Evolutionary conservation across 2,113 vertebrate species (phyloP).

Genomic region (Neofelis nebulosa): DNA sequence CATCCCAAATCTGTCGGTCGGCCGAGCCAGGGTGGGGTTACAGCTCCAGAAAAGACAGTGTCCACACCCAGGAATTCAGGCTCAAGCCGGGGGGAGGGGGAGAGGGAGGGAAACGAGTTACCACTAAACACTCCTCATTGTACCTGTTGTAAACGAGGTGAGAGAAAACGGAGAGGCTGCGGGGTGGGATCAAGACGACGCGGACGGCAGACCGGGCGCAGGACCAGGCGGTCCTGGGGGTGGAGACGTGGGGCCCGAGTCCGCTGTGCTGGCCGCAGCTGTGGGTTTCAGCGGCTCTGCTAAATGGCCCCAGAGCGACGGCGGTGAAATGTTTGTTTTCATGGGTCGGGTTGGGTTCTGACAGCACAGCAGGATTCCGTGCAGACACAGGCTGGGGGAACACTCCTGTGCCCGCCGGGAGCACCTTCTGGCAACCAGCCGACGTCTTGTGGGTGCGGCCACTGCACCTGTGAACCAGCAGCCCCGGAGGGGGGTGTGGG

Average conservation of each 20-base stretch:
- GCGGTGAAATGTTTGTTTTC: neutral
- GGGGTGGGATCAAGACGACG: fast-evolving
- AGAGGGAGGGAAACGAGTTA: fast-evolving
- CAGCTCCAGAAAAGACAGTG: fast-evolving
- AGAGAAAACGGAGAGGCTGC: neutral
- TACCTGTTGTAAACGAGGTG: neutral
- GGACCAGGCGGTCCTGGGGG: fast-evolving
- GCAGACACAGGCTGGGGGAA: neutral
- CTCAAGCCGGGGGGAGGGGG: fast-evolving
- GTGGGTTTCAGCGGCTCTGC: fast-evolving
- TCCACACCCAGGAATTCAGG: neutral
- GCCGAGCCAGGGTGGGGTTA: fast-evolving
- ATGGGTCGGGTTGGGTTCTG: neutral
- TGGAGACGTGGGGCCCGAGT: fast-evolving
- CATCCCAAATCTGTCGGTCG: neutral
- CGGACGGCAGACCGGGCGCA: neutral
- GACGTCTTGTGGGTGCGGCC: fast-evolving
- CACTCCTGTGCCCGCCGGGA: neutral
- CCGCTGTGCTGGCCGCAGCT: fast-evolving
- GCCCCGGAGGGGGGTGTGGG: neutral
- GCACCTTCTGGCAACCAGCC: neutral
- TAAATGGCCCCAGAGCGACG: fast-evolving
- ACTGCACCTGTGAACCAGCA: neutral
- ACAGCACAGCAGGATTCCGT: fast-evolving
- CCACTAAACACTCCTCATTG: too few relatives aligned